Percentiles rank a stretch among this genome's conserved stretches.
Conservation (phyloP, 2,797 vertebrate species). For the Hybognathus amarus region DNA sequence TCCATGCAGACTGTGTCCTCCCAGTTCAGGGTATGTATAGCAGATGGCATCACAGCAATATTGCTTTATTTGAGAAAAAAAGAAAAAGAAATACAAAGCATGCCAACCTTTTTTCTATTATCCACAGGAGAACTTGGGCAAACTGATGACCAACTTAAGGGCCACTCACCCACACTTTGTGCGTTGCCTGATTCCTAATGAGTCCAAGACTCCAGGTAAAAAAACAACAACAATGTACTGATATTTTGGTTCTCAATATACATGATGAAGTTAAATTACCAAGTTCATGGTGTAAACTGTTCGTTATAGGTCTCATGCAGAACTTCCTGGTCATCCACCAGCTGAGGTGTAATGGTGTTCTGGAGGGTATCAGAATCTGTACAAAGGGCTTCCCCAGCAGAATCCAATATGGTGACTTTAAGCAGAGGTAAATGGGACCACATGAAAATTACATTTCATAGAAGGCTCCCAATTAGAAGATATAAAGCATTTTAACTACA, state of each 20-base stretch:
- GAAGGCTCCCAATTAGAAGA: background rate
- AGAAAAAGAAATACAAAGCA: background rate
- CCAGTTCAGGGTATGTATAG: constrained; percentile 82
- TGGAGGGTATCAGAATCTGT: constrained; percentile 89
- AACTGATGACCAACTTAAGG: constrained; percentile 87
- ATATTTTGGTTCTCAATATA: constrained; percentile 56
- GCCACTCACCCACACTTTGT: constrained; percentile 91
- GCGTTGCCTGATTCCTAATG: constrained; percentile 90
- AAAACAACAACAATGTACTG: background rate
- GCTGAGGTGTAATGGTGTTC: constrained; percentile 88
- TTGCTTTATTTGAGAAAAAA: background rate
- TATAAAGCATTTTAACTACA: background rate
- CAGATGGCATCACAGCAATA: background rate
- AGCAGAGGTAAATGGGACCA: constrained; percentile 75
- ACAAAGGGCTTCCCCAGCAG: constrained; percentile 87
- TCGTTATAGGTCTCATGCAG: constrained; percentile 83
- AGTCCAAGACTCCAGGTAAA: constrained; percentile 89
- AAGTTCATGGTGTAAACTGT: background rate
- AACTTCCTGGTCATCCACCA: constrained; percentile 92
- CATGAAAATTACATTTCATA: background rate
- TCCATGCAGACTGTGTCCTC: constrained; percentile 91
- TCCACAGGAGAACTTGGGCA: constrained; percentile 89
- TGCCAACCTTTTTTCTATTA: background rate
- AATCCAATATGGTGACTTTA: constrained; percentile 84
- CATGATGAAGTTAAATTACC: background rate